Percentiles rank a stretch among this genome's conserved stretches.
Evolutionary conservation across 2,888 invertebrate genomes (phyloP).

Genomic region (Melanchra persicariae): DNA sequence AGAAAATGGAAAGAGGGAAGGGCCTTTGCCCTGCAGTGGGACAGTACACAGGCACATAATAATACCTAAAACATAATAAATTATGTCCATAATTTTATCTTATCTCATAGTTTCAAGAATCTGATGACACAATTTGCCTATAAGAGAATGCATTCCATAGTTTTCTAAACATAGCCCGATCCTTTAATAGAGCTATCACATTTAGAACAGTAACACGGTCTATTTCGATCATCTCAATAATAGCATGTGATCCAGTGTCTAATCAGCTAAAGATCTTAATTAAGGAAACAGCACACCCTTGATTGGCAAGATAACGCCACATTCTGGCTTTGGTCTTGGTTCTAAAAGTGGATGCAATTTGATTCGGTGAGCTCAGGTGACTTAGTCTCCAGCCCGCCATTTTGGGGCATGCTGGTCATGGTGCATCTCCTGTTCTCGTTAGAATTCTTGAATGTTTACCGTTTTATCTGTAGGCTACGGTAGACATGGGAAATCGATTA

Average conservation of each 20-base stretch:
- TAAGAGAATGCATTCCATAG: neutral
- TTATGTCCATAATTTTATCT: too few species aligned
- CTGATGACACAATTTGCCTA: neutral
- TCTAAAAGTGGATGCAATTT: slow-evolving; percentile 50
- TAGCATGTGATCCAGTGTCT: slow-evolving; percentile 30
- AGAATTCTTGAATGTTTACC: too few species aligned
- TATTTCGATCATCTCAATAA: slow-evolving; percentile 40
- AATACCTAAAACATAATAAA: too few species aligned
- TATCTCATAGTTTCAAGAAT: neutral
- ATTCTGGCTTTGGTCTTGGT: slow-evolving; percentile 55
- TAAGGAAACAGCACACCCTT: slow-evolving; percentile 47
- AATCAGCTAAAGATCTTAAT: slow-evolving; percentile 53
- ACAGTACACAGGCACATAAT: too few species aligned
- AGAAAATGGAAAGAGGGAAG: neutral
- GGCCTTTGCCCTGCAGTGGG: too few species aligned
- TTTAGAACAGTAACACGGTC: slow-evolving; percentile 24
- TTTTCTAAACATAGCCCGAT: slow-evolving; percentile 36
- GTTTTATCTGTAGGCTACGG: too few species aligned
- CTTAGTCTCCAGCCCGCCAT: neutral
- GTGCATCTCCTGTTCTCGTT: too few species aligned
- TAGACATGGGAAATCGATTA: too few species aligned
- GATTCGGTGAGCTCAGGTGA: slow-evolving; percentile 42
- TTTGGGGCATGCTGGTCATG: too few species aligned
- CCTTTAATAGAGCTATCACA: slow-evolving; percentile 42
- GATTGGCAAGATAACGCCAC: slow-evolving; percentile 66